A percentile compares a stretch with the other conserved stretches of the same genome.
phyloP scores from a whole-genome alignment of 2,113 vertebrate genomes.

The Pardalotus punctatus region DNA sequence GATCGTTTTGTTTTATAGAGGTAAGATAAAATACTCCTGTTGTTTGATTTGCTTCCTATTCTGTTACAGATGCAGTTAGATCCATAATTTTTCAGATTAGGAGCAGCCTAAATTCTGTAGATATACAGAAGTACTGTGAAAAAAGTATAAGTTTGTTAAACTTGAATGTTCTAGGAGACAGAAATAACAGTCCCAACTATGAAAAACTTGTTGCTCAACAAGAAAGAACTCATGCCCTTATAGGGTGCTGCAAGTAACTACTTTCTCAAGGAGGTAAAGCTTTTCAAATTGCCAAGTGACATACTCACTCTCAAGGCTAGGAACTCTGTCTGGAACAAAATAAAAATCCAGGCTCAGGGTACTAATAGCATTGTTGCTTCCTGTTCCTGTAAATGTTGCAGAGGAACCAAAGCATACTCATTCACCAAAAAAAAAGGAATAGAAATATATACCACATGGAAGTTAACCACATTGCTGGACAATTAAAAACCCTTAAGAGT shows the following conservation, averaged over 20 bases:
- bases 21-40: background rate
- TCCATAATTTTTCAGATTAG: background rate
- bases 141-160: background rate
- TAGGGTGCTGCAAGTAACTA: constrained; percentile 9
- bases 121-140: background rate
- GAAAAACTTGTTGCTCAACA: constrained; percentile 26
- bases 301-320: background rate
- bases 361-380: constrained; percentile 62
- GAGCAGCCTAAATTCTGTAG: background rate
- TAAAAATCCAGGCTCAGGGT: constrained; percentile 18
- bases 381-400: constrained; percentile 61
- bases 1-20: background rate
- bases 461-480: constrained; percentile 13
- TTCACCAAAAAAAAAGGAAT: constrained; percentile 19
- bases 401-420: constrained; percentile 16
- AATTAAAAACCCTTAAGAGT: constrained; percentile 37
- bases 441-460: constrained; percentile 42
- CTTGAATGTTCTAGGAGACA: background rate
- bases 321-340: constrained; percentile 10
- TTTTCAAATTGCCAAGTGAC: constrained; percentile 40
- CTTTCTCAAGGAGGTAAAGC: constrained; percentile 11
- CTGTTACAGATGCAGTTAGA: background rate
- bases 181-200: background rate
- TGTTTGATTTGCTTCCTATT: background rate
- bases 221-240: constrained; percentile 28